Evolutionary conservation across 1,140 invertebrate genomes (phyloP), one percentile per base, ranked within the genome.

Genomic region (Ceratina australensis): DNA sequence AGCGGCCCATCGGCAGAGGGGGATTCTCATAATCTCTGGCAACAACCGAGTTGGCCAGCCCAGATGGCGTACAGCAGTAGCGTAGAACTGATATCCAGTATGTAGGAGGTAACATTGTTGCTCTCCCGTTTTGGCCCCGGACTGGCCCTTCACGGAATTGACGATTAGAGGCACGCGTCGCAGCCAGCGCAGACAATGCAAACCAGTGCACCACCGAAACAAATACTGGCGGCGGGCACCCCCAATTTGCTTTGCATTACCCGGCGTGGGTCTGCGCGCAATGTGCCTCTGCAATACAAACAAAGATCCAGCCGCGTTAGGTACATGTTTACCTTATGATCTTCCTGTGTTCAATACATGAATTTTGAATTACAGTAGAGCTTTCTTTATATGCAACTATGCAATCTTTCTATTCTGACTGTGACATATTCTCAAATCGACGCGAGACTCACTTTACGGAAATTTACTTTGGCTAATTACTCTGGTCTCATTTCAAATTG

Each of bases 231-330:
- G 88, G 87, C 88, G 85, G 83, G 88, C 90, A 89, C 89, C 87
- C 85, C 87, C 87, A 86, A 87, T 77, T 88, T 91, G 90, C 91
- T 92, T 92, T 92, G 91, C 91, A 92, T 92, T 92, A 92, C 91
- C 91, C 91, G 90, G 89, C 91, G 87, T 91, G 88, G 91, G 90
- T 89, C 91, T 92, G 91, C 91, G 91, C 91, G 91, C 91, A 91
- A 92, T 92, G 91, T 92, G 91, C 91, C 91, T 92, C 91, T 92
- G 91, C 88, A 92, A 92, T 92, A 86, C 90, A 92, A 91, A 92
- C 89, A 92, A 91, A 92, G 87, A 92, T 92, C 91, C 90, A 92
- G 85, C 90, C 90, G 88, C 91, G 90, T 92, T 91, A 91, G 89
- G 86, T 88, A 88, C 72, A 82, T 84, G 72, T 69, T 81, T 81